Evolutionary conservation across 2,888 invertebrate species (phyloP), one percentile per base, ranked within the genome.

Genomic region (Aspidapion aeneum): DNA sequence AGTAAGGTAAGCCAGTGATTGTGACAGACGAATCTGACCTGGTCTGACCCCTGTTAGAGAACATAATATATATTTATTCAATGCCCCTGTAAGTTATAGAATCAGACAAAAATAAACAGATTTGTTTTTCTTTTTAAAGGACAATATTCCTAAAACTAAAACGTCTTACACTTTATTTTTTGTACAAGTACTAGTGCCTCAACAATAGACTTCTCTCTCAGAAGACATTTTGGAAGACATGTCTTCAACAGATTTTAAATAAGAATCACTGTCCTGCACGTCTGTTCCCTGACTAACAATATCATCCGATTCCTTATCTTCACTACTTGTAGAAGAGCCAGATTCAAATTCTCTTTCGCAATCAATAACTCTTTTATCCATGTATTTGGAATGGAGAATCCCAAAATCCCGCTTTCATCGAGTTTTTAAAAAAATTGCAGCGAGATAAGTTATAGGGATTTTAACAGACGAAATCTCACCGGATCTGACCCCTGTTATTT

Each of bases 1-100:
- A 22, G 76, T 77, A 17, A 79, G 68, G 0, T 79, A 77, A 16
- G 78, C 77, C 59, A 79, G 67, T 3, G 78, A 78, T 51, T 74
- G 74, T 1, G 75, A 69, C 16, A 74, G 72, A 62, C 71, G 73
- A 61, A 78, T n/a, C n/a, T n/a, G n/a, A n/a, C n/a, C n/a, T n/a
- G n/a, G n/a, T n/a, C n/a, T n/a, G n/a, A n/a, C n/a, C n/a, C n/a
- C n/a, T n/a, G n/a, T n/a, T n/a, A n/a, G n/a, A n/a, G n/a, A n/a
- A n/a, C n/a, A n/a, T n/a, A n/a, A n/a, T n/a, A n/a, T n/a, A n/a
- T n/a, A n/a, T n/a, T n/a, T n/a, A n/a, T n/a, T n/a, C n/a, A n/a
- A n/a, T n/a, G n/a, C n/a, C n/a, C n/a, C n/a, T n/a, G n/a, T n/a
- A n/a, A n/a, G n/a, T n/a, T n/a, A n/a, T n/a, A n/a, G n/a, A n/a